phyloP scores from a whole-genome alignment of 2,797 vertebrate genomes.

The Bradypodion ventrale region DNA sequence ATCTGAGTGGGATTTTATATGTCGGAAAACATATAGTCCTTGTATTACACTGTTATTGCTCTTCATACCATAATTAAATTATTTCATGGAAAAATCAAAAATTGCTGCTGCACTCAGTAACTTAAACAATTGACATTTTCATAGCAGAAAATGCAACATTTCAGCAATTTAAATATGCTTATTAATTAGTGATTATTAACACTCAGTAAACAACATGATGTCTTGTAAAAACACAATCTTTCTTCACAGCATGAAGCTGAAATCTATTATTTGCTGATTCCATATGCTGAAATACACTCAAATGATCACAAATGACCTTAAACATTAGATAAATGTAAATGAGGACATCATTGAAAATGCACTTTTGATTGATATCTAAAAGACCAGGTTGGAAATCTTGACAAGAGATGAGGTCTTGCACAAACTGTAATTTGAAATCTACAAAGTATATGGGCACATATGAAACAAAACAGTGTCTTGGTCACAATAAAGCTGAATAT shows the following conservation, averaged over 20 bases:
- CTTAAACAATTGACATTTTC: conserved; percentile 82
- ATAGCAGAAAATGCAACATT: conserved; percentile 78
- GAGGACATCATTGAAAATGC: conserved; percentile 76
- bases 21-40: conserved; percentile 36
- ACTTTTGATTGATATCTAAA: conserved; percentile 83
- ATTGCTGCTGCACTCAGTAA: conserved; percentile 61
- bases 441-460: conserved; percentile 19
- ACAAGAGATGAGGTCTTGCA: conserved; percentile 65
- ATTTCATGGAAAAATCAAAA: conserved; percentile 62
- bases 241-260: conserved; percentile 86
- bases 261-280: conserved; percentile 87
- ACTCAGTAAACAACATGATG: conserved; percentile 99
- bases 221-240: conserved; percentile 96
- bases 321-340: conserved; percentile 86
- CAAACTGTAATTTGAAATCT: conserved; percentile 34
- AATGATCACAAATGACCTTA: conserved; percentile 93
- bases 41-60: conserved; percentile 24
- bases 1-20: conserved; percentile 40
- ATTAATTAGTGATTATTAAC: conserved; percentile 99
- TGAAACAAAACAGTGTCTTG: neutral
- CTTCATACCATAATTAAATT: conserved; percentile 62
- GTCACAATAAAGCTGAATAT: conserved; percentile 15
- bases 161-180: conserved; percentile 88
- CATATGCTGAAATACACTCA: conserved; percentile 88
- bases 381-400: conserved; percentile 74